These are phyloP conservation scores for Cyanoderma ruficeps DNA, from an alignment of 2,113 vertebrate species.

Conservation along the genomic window DNA sequence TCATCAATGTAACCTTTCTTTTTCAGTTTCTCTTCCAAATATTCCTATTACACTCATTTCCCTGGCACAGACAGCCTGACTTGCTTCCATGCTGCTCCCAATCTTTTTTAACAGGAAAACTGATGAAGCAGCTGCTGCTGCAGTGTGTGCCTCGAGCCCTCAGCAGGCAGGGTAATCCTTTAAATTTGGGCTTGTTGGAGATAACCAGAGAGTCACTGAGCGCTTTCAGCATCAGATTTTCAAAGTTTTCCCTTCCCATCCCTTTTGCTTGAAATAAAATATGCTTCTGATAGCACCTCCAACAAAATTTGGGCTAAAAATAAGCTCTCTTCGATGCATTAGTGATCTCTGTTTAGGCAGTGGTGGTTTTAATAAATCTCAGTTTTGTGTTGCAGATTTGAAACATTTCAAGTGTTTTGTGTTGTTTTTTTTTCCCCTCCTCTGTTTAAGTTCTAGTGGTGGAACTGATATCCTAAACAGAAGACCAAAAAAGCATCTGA, in stretches of 20 bases:
- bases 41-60: not conserved
- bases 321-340: not conserved
- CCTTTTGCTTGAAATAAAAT: not conserved
- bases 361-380: not conserved
- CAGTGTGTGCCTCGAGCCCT: not conserved
- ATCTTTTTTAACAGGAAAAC: not conserved
- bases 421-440: fast-evolving
- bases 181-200: not conserved
- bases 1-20: not conserved
- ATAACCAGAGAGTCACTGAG: not conserved
- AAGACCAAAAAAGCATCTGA: not conserved
- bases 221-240: not conserved
- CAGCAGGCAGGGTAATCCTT: not conserved
- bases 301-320: not conserved
- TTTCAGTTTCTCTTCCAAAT: not conserved
- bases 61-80: not conserved
- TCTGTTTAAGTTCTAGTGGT: not conserved
- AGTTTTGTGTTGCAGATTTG: not conserved
- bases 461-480: not conserved
- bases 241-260: not conserved
- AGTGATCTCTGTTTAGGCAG: not conserved
- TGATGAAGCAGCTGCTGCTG: not conserved
- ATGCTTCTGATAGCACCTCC: not conserved
- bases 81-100: not conserved
- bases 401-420: not conserved